These are phyloP conservation scores for Babyrousa celebensis DNA, from an alignment of 2,797 vertebrate species.

Conservation along the genomic window DNA sequence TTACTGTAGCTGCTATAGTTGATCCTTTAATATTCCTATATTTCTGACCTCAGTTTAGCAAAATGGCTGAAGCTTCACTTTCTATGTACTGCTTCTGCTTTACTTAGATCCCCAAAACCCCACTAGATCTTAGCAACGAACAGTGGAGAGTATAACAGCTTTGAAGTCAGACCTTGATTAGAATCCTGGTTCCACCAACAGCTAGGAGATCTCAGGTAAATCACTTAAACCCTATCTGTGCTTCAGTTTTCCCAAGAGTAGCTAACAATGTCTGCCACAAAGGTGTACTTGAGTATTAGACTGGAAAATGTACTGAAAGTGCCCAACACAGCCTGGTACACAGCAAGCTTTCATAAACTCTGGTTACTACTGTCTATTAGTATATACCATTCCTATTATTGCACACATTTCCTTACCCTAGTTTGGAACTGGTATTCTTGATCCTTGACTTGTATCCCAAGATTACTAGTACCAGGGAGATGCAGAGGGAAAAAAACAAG, in stretches of 20 bases:
- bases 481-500: constrained; percentile 51
- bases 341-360: neutral
- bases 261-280: neutral
- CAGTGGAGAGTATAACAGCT: neutral
- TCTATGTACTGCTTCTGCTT: constrained; percentile 65
- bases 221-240: neutral
- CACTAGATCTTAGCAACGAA: constrained; percentile 56
- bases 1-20: constrained; percentile 17
- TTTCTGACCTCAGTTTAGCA: constrained; percentile 60
- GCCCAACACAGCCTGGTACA: neutral
- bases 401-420: neutral
- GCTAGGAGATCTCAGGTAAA: neutral
- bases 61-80: constrained; percentile 58
- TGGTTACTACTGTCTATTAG: neutral
- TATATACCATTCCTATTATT: neutral
- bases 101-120: constrained; percentile 12
- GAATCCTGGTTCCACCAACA: neutral
- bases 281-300: neutral
- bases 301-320: neutral
- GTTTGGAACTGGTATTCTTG: constrained; percentile 34
- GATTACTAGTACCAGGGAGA: neutral
- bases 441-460: constrained; percentile 43
- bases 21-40: neutral
- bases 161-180: constrained; percentile 46
- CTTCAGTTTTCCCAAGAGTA: constrained; percentile 11